Base-by-base conservation (phyloP, 2,113 vertebrate genomes). In the Craseonycteris thonglongyai region DNA sequence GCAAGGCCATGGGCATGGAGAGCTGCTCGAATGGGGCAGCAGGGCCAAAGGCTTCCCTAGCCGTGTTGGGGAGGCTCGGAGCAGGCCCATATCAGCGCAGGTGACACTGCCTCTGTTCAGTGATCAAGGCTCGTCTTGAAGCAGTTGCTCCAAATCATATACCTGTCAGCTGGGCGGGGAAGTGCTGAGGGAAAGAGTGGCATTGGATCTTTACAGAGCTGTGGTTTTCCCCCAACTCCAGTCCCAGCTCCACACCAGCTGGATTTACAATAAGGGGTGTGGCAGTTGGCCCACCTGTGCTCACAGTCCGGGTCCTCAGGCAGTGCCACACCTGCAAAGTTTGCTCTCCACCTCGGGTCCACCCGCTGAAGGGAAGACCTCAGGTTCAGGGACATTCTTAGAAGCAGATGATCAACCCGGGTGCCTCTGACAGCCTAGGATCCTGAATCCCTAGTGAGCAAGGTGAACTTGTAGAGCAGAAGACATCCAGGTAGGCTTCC, bases 391-490 rank as follows among this genome's bases (percentile, higher is more conserved):
- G 99, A 83, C 99, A 99, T 94, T 99, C 98, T 0, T 99, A 99
- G 95, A 99, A 96, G 40, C 99, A 99, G 0, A 98, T 98, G n/a
- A n/a, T n/a, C n/a, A n/a, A 98, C 99, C 99, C 97, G 99, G 99
- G 93, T 99, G 99, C 1, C 93, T 87, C 94, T 98, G 99, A 96
- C 99, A 99, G 19, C 71, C 3, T 0, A 56, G 1, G 0, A 98
- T 98, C 98, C 99, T 98, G 18, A 42, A 1, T 1, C 99, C 99
- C 0, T 99, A 99, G 90, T 99, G 99, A 90, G 98, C 93, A 99
- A 99, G 98, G 98, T 99, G 97, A 99, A 99, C 93, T 98, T 99
- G 97, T 99, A 99, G 14, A 99, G 98, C 69, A 97, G 12, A 99
- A 99, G 13, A 96, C 96, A 24, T 99, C 98, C 0, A 69, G 40